Conservation (phyloP, 2,797 vertebrate genomes). For the Peromyscus nudipes region DNA sequence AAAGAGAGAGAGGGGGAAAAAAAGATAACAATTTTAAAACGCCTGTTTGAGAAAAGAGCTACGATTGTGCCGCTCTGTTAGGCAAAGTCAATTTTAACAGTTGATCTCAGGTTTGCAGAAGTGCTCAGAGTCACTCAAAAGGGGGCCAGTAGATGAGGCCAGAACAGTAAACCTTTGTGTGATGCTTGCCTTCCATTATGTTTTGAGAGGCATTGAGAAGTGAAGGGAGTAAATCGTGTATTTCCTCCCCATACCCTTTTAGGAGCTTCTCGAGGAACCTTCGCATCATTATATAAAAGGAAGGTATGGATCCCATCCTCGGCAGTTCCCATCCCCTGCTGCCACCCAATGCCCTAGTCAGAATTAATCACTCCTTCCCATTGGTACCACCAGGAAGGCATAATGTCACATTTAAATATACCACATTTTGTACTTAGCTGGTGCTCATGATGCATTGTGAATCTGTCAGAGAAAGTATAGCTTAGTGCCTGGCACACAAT, state of each 20-base stretch:
- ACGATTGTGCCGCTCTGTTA: neutral
- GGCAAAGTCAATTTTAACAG: neutral
- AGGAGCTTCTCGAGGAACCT: neutral
- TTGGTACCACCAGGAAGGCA: neutral
- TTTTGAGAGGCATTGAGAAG: constrained; percentile 37
- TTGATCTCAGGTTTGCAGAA: neutral
- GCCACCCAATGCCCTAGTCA: neutral
- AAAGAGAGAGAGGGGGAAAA: neutral
- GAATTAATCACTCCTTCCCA: constrained; percentile 42
- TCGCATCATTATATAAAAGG: neutral
- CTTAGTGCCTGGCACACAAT: neutral
- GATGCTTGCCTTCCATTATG: constrained; percentile 12
- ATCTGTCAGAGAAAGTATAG: constrained; percentile 34
- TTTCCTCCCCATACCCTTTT: constrained; percentile 57
- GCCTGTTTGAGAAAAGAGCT: neutral
- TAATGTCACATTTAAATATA: constrained; percentile 63
- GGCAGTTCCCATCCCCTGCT: neutral
- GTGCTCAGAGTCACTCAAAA: neutral
- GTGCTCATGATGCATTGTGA: constrained; percentile 43
- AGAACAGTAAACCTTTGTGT: neutral
- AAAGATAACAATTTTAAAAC: constrained; percentile 1
- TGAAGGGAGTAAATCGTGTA: neutral
- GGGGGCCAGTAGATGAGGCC: neutral
- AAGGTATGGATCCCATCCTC: neutral
- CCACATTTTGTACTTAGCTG: constrained; percentile 30